Evolutionary conservation across 2,113 vertebrate species (phyloP).

Genomic region (Apteryx owenii): DNA sequence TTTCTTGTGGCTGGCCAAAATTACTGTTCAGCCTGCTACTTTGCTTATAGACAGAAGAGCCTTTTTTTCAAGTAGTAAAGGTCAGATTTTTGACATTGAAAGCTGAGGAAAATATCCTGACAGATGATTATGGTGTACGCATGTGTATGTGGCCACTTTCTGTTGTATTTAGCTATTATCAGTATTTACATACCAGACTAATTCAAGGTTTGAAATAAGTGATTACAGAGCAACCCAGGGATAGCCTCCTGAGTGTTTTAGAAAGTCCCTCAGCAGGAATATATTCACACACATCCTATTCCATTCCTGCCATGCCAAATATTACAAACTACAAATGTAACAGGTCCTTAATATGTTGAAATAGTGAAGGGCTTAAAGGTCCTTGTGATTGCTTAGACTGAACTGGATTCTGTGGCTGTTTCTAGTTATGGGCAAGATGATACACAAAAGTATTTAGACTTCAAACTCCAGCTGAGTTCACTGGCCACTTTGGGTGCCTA

Average conservation of each 20-base stretch:
- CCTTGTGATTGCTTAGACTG: background rate
- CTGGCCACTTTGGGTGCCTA: background rate
- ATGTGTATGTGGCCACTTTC: background rate
- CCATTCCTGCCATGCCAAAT: background rate
- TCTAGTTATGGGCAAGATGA: background rate
- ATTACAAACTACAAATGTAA: background rate
- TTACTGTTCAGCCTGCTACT: background rate
- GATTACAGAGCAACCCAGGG: background rate
- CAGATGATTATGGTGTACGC: background rate
- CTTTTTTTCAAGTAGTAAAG: slow-evolving; percentile 12
- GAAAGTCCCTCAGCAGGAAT: background rate
- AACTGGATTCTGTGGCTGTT: background rate
- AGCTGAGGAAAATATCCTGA: background rate
- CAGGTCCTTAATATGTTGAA: background rate
- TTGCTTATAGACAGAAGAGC: slow-evolving; percentile 8
- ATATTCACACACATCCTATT: background rate
- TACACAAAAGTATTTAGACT: background rate
- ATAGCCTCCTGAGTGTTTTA: background rate
- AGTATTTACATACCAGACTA: slow-evolving; percentile 20
- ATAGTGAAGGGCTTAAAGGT: background rate
- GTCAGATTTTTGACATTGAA: background rate
- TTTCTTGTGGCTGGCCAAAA: background rate
- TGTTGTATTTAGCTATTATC: slow-evolving; percentile 2
- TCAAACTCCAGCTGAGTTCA: background rate
- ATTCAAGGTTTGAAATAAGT: slow-evolving; percentile 14